Percentiles rank a stretch among this genome's conserved stretches.
phyloP scores from a whole-genome alignment of 64 coral and sea anemone species.

The Dendrophyllia cribrosa region DNA sequence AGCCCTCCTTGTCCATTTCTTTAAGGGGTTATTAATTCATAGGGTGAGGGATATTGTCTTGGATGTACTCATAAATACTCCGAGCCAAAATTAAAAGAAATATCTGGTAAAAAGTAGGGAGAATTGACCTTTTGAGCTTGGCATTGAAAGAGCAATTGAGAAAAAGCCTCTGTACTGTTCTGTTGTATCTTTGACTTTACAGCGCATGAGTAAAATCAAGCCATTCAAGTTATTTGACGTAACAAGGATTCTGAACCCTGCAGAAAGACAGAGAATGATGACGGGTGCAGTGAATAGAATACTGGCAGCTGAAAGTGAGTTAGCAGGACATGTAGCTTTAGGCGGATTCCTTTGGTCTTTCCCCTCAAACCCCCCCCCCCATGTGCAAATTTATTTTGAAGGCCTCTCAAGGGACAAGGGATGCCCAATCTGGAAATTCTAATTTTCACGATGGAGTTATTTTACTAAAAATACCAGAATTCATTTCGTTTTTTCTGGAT shows the following conservation, averaged over 20 bases:
- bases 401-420: too few species aligned
- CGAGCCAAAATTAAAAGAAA: not conserved
- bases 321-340: too few species aligned
- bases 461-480: too few species aligned
- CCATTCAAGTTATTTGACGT: conserved; percentile 95
- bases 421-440: too few species aligned
- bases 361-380: too few species aligned
- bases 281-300: conserved; percentile 81
- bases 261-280: conserved; percentile 78
- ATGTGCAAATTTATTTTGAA: too few species aligned
- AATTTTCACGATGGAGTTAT: too few species aligned
- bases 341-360: too few species aligned
- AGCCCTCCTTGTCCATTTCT: too few species aligned
- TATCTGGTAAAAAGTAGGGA: not conserved
- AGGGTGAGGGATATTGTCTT: too few species aligned
- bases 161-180: not conserved
- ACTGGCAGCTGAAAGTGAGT: conserved; percentile 80
- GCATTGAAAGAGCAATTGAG: not conserved
- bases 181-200: not conserved
- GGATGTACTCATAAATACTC: not conserved
- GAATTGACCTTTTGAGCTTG: not conserved
- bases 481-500: too few species aligned
- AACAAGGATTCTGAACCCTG: conserved; percentile 64
- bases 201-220: conserved; percentile 97
- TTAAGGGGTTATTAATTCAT: too few species aligned